phyloP scores from a whole-genome alignment of 2,797 vertebrate species.

The Phoeniculus purpureus region DNA sequence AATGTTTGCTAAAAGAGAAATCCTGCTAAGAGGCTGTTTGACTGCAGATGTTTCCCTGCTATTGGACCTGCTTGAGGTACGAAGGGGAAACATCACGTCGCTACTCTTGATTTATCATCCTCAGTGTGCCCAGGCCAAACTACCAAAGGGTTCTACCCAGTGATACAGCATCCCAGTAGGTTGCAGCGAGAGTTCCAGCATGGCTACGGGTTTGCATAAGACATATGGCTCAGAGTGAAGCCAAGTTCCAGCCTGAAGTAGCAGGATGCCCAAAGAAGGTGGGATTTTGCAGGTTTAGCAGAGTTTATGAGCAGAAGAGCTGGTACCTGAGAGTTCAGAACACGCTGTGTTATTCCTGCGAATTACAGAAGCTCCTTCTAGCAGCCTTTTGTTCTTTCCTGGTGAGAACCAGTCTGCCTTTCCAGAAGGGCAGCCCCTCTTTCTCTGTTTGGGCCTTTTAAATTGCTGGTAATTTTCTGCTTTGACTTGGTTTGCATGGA shows the following conservation, averaged over 20 bases:
- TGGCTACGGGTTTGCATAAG: background rate
- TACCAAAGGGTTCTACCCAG: background rate
- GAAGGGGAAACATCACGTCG: background rate
- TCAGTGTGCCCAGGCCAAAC: background rate
- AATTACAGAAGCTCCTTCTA: background rate
- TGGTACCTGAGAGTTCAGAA: background rate
- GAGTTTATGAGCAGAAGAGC: background rate
- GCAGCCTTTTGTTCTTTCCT: constrained; percentile 1
- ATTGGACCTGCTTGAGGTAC: background rate
- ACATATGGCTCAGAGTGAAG: background rate
- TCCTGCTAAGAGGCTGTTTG: background rate
- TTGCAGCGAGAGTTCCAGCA: background rate
- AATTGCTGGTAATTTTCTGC: background rate
- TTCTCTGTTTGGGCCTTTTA: background rate
- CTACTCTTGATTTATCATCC: background rate
- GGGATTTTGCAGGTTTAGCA: background rate
- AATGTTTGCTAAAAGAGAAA: too few relatives aligned
- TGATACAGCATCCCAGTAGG: background rate
- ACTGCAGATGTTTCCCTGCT: background rate
- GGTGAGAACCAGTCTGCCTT: background rate
- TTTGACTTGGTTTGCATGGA: background rate
- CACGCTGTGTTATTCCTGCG: background rate
- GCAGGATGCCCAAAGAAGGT: too few relatives aligned
- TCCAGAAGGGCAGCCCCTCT: background rate
- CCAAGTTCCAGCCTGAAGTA: too few relatives aligned